Base-by-base conservation (phyloP, 2,888 invertebrate genomes). In the Junonia oenone region DNA sequence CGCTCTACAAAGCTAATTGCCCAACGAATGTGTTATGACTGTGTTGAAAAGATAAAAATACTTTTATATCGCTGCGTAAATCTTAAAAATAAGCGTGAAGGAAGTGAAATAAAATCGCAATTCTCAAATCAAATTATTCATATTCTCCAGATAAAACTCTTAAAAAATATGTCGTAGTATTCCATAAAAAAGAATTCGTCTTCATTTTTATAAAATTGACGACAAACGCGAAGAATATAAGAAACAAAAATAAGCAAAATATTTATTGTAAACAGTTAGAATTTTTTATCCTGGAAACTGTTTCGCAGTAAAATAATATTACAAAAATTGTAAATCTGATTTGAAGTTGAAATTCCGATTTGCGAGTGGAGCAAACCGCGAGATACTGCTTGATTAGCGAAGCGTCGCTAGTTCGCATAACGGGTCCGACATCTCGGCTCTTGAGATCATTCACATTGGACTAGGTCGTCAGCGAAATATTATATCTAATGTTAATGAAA, bases 271-370 rank as follows among this genome's bases (percentile, higher is more conserved):
- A n/a, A n/a, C n/a, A n/a, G n/a, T n/a, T n/a, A n/a, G n/a, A n/a
- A n/a, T n/a, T n/a, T n/a, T n/a, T n/a, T n/a, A n/a, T n/a, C n/a
- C n/a, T n/a, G n/a, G n/a, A n/a, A n/a, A n/a, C n/a, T n/a, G n/a
- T n/a, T n/a, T n/a, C n/a, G n/a, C n/a, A n/a, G n/a, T n/a, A n/a
- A n/a, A 29, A 9, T 9, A 5, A 29, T 1, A 8, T 11, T 17
- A 17, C 19, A 43, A 43, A 13, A 15, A 15, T 15, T 5, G 15
- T 51, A 14, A 40, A 47, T 26, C 27, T 29, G 43, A 70, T 67
- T 72, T n/a, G n/a, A n/a, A n/a, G n/a, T n/a, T n/a, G n/a, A 68
- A 76, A 73, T 79, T 78, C 82, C 82, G 82, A 81, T 82, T 80
- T 68, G 72, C 65, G 63, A 51, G 57, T 56, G 56, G 59, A 60